phyloP scores from a whole-genome alignment of 37 sponge, comb jelly and placozoan genomes.

The Theonella swinhoei region DNA sequence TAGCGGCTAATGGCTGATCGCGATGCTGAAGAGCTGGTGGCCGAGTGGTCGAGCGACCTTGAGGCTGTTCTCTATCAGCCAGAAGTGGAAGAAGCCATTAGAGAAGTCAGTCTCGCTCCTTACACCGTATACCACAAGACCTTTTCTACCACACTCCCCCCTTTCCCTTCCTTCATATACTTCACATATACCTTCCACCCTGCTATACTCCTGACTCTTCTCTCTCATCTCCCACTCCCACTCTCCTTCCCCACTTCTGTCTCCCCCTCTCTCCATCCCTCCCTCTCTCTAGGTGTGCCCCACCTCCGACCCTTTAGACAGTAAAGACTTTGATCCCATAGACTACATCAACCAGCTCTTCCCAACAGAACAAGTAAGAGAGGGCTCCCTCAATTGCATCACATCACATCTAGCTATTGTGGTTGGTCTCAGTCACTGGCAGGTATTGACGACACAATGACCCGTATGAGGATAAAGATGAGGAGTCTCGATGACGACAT shows the following conservation, averaged over 20 bases:
- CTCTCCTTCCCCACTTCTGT: not conserved
- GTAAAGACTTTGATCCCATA: slow-evolving; percentile 86
- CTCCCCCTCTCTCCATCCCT: not conserved
- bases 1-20: too few species aligned
- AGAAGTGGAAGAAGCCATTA: slow-evolving; percentile 83
- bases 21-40: slow-evolving; percentile 15
- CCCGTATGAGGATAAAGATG: slow-evolving; percentile 30
- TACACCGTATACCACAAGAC: not conserved
- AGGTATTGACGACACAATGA: slow-evolving; percentile 90
- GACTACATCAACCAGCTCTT: slow-evolving; percentile 97
- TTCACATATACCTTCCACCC: too few species aligned
- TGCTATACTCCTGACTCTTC: not conserved
- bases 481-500: slow-evolving; percentile 85
- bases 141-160: not conserved
- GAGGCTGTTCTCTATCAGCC: slow-evolving; percentile 48
- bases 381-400: not conserved
- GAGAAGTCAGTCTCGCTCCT: slow-evolving; percentile 45
- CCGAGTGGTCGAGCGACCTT: slow-evolving; percentile 59
- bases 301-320: slow-evolving; percentile 84
- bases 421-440: slow-evolving; percentile 69
- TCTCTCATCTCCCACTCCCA: not conserved
- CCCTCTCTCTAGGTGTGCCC: slow-evolving; percentile 80
- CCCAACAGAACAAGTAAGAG: slow-evolving; percentile 93
- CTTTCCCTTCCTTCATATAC: too few species aligned
- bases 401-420: not conserved